These are phyloP conservation scores for Harpalus rubripes DNA, from an alignment of 2,888 invertebrate genomes.

Conservation along the genomic window DNA sequence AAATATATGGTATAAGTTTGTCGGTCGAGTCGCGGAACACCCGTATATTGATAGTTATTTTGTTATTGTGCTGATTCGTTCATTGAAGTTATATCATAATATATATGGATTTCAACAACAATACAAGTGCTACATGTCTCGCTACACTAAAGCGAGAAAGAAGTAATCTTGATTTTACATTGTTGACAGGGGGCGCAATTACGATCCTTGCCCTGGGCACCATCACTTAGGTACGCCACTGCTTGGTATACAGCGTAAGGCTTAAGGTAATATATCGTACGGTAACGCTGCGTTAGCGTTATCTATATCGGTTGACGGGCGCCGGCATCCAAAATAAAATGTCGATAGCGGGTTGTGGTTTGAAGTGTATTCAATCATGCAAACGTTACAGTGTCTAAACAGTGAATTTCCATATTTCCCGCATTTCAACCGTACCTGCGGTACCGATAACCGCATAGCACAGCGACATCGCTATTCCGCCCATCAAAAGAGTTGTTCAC, in stretches of 20 bases:
- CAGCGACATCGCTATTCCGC: constrained; percentile 14
- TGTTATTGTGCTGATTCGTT: too few relatives aligned
- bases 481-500: constrained; percentile 23
- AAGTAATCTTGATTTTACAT: too few relatives aligned
- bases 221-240: too few relatives aligned
- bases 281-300: constrained; percentile 29
- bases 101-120: too few relatives aligned
- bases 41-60: too few relatives aligned
- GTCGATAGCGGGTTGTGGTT: constrained; percentile 43
- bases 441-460: constrained; percentile 2
- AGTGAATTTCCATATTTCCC: constrained; percentile 62
- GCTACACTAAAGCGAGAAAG: too few relatives aligned
- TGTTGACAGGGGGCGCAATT: too few relatives aligned
- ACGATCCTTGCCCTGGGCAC: too few relatives aligned
- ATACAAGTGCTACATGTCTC: too few relatives aligned
- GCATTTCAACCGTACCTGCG: not conserved
- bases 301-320: constrained; percentile 46
- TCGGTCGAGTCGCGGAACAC: too few relatives aligned
- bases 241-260: not conserved
- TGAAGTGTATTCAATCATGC: constrained; percentile 65
- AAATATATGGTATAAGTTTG: too few relatives aligned
- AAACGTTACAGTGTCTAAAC: constrained; percentile 61
- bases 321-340: constrained; percentile 50
- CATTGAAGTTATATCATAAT: too few relatives aligned
- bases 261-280: constrained; percentile 41